Conservation (phyloP, 2,888 invertebrate species). For the Ditula angustiorana region DNA sequence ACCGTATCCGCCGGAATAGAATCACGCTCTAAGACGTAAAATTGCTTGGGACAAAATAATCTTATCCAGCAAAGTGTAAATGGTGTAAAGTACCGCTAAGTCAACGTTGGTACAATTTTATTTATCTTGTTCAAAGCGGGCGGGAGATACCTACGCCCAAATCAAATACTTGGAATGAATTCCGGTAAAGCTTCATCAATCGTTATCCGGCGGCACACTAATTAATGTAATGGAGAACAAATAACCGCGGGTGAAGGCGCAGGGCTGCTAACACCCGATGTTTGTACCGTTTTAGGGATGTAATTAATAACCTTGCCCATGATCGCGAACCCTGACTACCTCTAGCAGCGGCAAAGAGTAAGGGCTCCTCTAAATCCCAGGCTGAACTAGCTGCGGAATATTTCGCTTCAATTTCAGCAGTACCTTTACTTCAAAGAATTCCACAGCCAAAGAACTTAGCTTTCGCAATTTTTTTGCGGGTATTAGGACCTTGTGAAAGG, state of each 20-base stretch:
- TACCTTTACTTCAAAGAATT: no score
- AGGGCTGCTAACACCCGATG: slow-evolving; percentile 33
- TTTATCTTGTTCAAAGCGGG: slow-evolving; percentile 46
- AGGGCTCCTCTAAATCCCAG: neutral
- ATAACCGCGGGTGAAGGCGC: slow-evolving; percentile 45
- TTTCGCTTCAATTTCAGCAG: no score
- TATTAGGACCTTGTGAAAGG: no score
- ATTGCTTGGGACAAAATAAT: slow-evolving; percentile 13
- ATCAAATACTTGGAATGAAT: slow-evolving; percentile 53
- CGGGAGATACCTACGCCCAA: slow-evolving; percentile 40
- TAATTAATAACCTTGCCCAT: slow-evolving; percentile 46
- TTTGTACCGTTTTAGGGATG: slow-evolving; percentile 45
- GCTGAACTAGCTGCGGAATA: no score
- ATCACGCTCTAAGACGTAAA: slow-evolving; percentile 16
- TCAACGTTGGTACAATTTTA: slow-evolving; percentile 41
- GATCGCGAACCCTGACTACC: slow-evolving; percentile 16
- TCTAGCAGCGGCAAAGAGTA: slow-evolving; percentile 16
- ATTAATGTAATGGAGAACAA: slow-evolving; percentile 58
- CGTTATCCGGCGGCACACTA: slow-evolving; percentile 48
- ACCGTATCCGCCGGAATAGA: slow-evolving; percentile 7
- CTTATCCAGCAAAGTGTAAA: slow-evolving; percentile 20
- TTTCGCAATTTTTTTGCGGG: no score
- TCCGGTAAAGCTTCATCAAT: slow-evolving; percentile 50
- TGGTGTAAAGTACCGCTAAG: slow-evolving; percentile 21
- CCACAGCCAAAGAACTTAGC: no score